These are phyloP conservation scores for Catamblyrhynchus diadema DNA, from an alignment of 2,797 vertebrate genomes.

Conservation along the genomic window DNA sequence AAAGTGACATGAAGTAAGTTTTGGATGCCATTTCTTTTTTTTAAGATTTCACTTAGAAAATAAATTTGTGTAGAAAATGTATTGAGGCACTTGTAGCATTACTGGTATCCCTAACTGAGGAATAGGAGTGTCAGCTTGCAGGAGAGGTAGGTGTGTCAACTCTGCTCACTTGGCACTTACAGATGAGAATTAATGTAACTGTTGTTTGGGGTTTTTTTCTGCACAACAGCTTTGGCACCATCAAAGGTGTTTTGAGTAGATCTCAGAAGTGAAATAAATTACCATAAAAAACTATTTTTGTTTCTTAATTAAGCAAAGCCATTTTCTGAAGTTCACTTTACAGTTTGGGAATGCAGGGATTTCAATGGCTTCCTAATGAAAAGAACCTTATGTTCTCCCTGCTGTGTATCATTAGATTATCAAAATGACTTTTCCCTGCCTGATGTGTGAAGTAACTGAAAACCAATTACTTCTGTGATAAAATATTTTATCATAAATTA, in stretches of 20 bases:
- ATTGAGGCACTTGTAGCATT: background rate
- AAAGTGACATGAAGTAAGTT: background rate
- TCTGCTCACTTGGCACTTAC: background rate
- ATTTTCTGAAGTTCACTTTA: slow-evolving; percentile 20
- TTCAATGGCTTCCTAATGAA: slow-evolving; percentile 42
- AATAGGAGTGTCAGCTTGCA: background rate
- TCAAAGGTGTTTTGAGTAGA: background rate
- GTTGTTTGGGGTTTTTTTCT: background rate
- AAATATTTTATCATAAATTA: slow-evolving; percentile 19
- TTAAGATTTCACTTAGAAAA: background rate
- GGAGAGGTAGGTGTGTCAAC: background rate
- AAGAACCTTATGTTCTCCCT: slow-evolving; percentile 29
- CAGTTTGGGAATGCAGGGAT: background rate
- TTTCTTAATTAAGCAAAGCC: slow-evolving; percentile 25
- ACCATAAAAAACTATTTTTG: slow-evolving; percentile 7
- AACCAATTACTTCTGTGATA: slow-evolving; percentile 41
- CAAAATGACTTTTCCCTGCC: slow-evolving; percentile 7
- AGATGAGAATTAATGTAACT: background rate
- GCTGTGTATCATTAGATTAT: slow-evolving; percentile 49
- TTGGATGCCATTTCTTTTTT: background rate
- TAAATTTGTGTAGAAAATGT: background rate
- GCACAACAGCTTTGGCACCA: background rate
- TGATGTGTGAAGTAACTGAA: slow-evolving; percentile 32
- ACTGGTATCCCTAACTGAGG: background rate
- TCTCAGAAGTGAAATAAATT: background rate